Percentiles rank a stretch among this genome's conserved stretches.
Evolutionary conservation across 1,140 invertebrate genomes (phyloP).

Genomic region (Ips nitidus): DNA sequence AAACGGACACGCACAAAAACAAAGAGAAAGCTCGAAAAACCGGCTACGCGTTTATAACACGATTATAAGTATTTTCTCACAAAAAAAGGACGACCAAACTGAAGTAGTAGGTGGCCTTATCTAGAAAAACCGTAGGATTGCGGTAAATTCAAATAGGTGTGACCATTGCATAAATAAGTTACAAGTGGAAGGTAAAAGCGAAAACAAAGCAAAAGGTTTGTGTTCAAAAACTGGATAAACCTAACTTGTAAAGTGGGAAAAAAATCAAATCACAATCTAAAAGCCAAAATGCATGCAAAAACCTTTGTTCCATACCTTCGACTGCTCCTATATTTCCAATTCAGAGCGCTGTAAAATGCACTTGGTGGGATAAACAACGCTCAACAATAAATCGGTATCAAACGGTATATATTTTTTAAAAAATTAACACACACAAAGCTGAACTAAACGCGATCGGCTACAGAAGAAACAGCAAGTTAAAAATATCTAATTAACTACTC

Average conservation of each 20-base stretch:
- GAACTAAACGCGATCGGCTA: neutral
- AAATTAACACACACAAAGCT: constrained; percentile 1
- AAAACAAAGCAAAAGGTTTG: neutral
- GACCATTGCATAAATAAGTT: too few species aligned
- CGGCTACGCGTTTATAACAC: too few species aligned
- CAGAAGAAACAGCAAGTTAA: neutral
- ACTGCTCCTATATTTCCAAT: neutral
- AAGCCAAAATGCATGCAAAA: constrained; percentile 29
- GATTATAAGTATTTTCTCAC: too few species aligned
- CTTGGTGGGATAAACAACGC: neutral
- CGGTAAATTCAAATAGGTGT: too few species aligned
- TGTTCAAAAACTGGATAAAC: neutral
- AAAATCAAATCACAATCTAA: constrained; percentile 13
- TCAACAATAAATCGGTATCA: neutral
- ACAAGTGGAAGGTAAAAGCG: neutral
- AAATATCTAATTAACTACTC: too few species aligned
- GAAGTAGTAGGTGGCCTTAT: too few species aligned
- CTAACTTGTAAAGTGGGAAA: neutral
- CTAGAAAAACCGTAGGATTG: too few species aligned
- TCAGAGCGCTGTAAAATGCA: neutral
- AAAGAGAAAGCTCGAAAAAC: too few species aligned
- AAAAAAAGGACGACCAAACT: too few species aligned
- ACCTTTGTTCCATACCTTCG: constrained; percentile 29
- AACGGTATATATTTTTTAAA: neutral
- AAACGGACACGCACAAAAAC: too few species aligned